Conservation (phyloP, 2,797 vertebrate genomes). For the Myioborus miniatus region DNA sequence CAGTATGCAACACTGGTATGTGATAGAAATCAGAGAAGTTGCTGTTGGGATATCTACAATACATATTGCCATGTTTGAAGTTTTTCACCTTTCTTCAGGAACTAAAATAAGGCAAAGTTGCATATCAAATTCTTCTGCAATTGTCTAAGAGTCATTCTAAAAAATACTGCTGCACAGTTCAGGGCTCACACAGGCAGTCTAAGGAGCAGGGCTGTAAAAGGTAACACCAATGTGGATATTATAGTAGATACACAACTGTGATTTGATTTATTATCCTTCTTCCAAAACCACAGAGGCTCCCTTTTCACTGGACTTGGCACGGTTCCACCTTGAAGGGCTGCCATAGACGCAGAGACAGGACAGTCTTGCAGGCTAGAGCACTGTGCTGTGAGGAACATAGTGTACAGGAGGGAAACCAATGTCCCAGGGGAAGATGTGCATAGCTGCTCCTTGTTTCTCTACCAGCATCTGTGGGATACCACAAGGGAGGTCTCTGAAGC, state of each 20-base stretch:
- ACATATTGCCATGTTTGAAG: background rate
- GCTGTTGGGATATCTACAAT: background rate
- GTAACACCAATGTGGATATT: background rate
- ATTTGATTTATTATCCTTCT: background rate
- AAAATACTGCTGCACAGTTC: background rate
- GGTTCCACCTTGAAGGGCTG: background rate
- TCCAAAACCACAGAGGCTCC: background rate
- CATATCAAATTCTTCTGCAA: background rate
- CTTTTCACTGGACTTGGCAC: background rate
- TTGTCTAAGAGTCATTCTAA: background rate
- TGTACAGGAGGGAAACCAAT: background rate
- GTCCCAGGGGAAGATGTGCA: background rate
- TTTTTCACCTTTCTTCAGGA: slow-evolving; percentile 3
- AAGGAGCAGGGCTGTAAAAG: background rate
- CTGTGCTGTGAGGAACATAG: background rate
- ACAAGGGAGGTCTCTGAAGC: background rate
- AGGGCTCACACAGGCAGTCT: background rate
- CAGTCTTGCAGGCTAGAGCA: background rate
- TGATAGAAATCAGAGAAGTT: background rate
- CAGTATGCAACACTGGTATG: background rate
- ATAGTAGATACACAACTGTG: background rate
- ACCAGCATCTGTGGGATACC: background rate
- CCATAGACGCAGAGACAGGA: background rate
- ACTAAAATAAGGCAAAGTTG: background rate
- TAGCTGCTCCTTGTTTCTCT: background rate